phyloP scores from a whole-genome alignment of 1,140 invertebrate species.

The Bombus terrestris region DNA sequence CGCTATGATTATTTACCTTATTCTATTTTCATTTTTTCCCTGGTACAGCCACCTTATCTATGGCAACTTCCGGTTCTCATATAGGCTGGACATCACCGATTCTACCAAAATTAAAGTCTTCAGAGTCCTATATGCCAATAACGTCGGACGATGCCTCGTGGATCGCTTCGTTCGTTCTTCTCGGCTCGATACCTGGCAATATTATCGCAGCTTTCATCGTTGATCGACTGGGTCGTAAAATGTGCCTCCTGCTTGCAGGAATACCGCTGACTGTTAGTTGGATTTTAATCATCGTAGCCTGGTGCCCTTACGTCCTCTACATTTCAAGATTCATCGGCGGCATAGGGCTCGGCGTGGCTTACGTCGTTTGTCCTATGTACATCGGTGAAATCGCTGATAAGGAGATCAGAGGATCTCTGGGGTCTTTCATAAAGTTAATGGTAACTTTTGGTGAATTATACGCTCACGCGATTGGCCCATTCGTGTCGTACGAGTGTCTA shows the following conservation, averaged over 20 bases:
- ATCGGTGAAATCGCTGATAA: slow-evolving; percentile 88
- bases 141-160: slow-evolving; percentile 82
- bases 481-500: slow-evolving; percentile 81
- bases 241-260: slow-evolving; percentile 77
- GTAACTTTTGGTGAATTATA: slow-evolving; percentile 86
- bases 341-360: slow-evolving; percentile 80
- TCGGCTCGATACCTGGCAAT: slow-evolving; percentile 82
- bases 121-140: slow-evolving; percentile 73
- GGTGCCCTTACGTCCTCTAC: slow-evolving; percentile 76
- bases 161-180: slow-evolving; percentile 82
- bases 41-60: slow-evolving; percentile 74
- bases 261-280: slow-evolving; percentile 83
- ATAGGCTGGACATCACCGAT: slow-evolving; percentile 84
- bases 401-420: slow-evolving; percentile 86
- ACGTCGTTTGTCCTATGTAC: slow-evolving; percentile 86
- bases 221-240: slow-evolving; percentile 84
- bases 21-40: not conserved
- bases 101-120: slow-evolving; percentile 79
- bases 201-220: slow-evolving; percentile 82
- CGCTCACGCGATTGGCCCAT: slow-evolving; percentile 83
- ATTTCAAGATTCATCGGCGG: slow-evolving; percentile 84
- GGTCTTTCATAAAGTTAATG: slow-evolving; percentile 87
- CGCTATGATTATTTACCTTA: not conserved
- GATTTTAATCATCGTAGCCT: slow-evolving; percentile 79
- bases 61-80: slow-evolving; percentile 78